A percentile compares a stretch with the other conserved stretches of the same genome.
phyloP scores from a whole-genome alignment of 1,140 invertebrate genomes.

The Brachionus rubens region DNA sequence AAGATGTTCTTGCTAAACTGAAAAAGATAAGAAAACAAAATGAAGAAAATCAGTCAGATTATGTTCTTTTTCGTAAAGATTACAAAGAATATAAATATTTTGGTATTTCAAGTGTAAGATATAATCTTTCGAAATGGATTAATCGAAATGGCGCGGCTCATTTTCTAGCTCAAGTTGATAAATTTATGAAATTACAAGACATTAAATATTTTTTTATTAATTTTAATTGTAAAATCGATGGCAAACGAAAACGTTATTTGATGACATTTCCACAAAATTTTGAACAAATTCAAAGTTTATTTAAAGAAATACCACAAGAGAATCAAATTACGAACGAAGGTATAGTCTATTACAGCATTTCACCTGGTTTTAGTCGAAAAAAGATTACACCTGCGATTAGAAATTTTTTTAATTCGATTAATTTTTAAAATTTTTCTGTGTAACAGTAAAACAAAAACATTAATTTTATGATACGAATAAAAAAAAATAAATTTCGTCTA shows the following conservation, averaged over 20 bases:
- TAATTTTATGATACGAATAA: no score
- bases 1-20: not conserved
- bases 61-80: not conserved
- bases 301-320: not conserved
- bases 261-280: slow-evolving; percentile 17
- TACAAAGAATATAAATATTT: slow-evolving; percentile 1
- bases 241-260: slow-evolving; percentile 11
- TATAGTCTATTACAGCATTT: not conserved
- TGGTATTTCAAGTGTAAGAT: slow-evolving; percentile 2
- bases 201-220: slow-evolving; percentile 18
- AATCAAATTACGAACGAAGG: not conserved
- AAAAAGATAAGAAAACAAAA: slow-evolving; percentile 22
- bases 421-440: not conserved
- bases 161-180: not conserved
- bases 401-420: slow-evolving; percentile 4
- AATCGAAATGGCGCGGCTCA: not conserved
- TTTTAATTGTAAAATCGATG: slow-evolving; percentile 26
- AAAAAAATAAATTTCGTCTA: no score
- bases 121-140: not conserved
- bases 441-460: no score
- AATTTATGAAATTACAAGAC: slow-evolving; percentile 7
- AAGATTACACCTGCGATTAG: not conserved
- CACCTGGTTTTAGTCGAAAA: not conserved
- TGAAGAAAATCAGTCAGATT: not conserved
- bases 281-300: not conserved